Base-by-base conservation (phyloP, 2,113 vertebrate species). In the Oryzias melastigma region DNA sequence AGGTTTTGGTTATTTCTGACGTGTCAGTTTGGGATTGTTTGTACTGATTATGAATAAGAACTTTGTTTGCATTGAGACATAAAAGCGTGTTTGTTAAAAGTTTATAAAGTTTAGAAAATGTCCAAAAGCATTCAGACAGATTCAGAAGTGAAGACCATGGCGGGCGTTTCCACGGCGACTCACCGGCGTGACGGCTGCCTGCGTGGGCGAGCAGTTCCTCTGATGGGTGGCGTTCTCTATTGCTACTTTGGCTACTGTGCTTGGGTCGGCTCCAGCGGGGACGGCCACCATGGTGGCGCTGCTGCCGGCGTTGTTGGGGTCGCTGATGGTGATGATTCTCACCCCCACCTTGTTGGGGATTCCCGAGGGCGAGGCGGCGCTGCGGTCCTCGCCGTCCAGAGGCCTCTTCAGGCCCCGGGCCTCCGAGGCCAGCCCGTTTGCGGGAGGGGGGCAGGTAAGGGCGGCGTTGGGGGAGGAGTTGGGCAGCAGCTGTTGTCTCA, bases 231-330 rank as follows among this genome's bases (percentile, higher is more conserved):
- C 95, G 73, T 94, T 99, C 90, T 97, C 97, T 94, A 99, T 97
- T 94, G 97, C 96, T 97, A 96, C 96, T 97, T 99, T 99, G 81
- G 96, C 95, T 95, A 98, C 95, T 89, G 96, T 97, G 95, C 94
- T 98, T 88, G 97, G 94, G 93, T 99, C 95, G 54, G 96, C 93
- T 81, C 96, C 96, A 48, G 96, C 97, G 49, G 97, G 97, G 81
- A 99, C 97, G 0, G 97, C 97, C 89, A 99, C 96, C 97, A 98
- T 99, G 15, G 96, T 99, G 85, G 97, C 90, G 48, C 94, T 96
- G 92, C 93, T 96, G 90, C 96, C 95, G 71, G 96, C 96, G 47
- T 99, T 99, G 90, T 99, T 98, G 82, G 97, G 97, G 93, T 99
- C 97, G 61, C 94, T 99, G 92, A 99, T 98, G 91, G 96, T 99